Evolutionary conservation across 1,140 invertebrate genomes (phyloP), one percentile per base, ranked within the genome.

Genomic region (Hyles vespertilio): DNA sequence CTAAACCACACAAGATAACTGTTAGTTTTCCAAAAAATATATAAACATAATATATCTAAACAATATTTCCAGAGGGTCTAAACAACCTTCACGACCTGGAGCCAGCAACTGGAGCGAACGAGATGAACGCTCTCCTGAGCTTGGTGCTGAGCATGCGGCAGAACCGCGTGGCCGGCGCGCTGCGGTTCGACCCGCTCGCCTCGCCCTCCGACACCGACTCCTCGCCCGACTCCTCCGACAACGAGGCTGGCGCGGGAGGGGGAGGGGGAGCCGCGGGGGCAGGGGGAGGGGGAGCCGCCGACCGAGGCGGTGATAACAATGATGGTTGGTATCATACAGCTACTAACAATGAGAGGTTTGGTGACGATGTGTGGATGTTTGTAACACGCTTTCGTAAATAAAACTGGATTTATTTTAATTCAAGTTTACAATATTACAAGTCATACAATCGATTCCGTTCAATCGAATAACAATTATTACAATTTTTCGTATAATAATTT

Each of bases 41-140:
- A 22, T 22, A 22, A 22, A 22, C 2, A 22, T 22, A 22, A 22
- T 22, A 22, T 22, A 22, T 22, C 22, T 22, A 22, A 22, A 22
- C 2, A 22, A 22, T 22, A 2, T 53, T 33, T 43, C n/a, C 72
- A 87, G 84, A 81, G 46, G 81, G 74, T 7, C 70, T 89, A 43
- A 81, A 85, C 63, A 72, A 72, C 9, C 71, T 90, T 1, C 88
- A 89, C 73, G 86, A 89, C 51, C 61, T 90, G 57, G 80, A 87
- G 61, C 61, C 62, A 4, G 73, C 76, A 56, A 78, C 61, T 50
- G 89, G 89, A n/a, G 82, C 81, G 4, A 78, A 81, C 59, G 89
- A 90, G 65, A 89, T 90, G 87, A 90, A 89, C 64, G 89, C 89
- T 5, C 73, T 90, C 0, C 67, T 90, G n/a, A 84, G 79, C 55